Base-by-base conservation (phyloP, 2,797 vertebrate species). In the Lerista edwardsae region DNA sequence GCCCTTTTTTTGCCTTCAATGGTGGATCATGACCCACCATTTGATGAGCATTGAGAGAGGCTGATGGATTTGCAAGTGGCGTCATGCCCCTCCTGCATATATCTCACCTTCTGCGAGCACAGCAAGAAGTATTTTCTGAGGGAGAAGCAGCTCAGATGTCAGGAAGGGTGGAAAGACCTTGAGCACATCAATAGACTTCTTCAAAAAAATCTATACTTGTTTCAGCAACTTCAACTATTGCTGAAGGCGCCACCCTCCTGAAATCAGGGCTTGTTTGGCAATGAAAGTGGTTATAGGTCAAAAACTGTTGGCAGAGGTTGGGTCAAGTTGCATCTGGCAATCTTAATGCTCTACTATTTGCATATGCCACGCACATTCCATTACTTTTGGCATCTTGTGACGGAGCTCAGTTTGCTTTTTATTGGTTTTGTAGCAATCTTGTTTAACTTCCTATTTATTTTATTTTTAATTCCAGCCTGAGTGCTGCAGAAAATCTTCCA, bases 401-500 rank as follows among this genome's bases (percentile, higher is more conserved):
- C 64, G 82, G 27, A 25, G 1, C 61, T 65, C 8, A 0, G 71
- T 21, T 31, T 76, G 68, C 23, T 51, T 34, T 23, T 17, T 71
- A 71, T 23, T 84, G 34, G 10, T 82, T 55, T 83, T 61, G 36
- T 0, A 0, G 3, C 81, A 0, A 72, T 6, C n/a, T 80, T 75
- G 71, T 3, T 81, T 80, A n/a, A 82, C 31, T 68, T 90, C 23
- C 79, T 25, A 0, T 0, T 55, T 34, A 3, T 34, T 85, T 0
- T 83, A 12, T 80, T 74, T 84, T 75, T 91, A 29, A 73, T 86
- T 95, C 55, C 91, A 99, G 97, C 86, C 88, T 1, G 97, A 97
- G 83, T 90, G 91, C 27, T 94, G 91, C 27, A 95, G 93, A 97
- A 99, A 97, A 88, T 97, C 97, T 86, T 97, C 97, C 79, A 98